Conservation (phyloP, 2,888 invertebrate genomes). For the Dryocosmus kuriphilus region DNA sequence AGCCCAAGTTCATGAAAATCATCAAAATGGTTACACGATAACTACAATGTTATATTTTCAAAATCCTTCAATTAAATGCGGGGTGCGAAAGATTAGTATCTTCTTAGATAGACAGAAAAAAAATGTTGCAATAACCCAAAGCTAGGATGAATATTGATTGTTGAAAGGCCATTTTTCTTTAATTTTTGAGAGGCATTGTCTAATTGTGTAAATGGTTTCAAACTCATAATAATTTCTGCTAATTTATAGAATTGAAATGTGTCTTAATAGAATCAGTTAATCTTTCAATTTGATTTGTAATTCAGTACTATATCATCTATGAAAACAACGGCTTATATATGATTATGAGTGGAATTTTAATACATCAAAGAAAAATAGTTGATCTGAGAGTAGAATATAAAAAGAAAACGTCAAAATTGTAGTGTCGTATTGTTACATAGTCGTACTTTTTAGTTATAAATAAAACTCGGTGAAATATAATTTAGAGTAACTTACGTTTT, state of each 20-base stretch:
- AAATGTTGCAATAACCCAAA: background rate
- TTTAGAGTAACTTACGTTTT: background rate
- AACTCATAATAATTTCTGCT: background rate
- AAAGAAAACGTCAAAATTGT: too few species aligned
- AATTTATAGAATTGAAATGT: too few species aligned
- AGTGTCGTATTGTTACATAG: background rate
- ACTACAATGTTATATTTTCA: background rate
- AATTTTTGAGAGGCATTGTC: background rate
- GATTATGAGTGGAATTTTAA: too few species aligned
- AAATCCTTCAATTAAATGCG: background rate
- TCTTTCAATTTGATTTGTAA: too few species aligned
- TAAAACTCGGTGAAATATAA: background rate
- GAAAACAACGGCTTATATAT: too few species aligned
- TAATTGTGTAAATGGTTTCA: background rate
- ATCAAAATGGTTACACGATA: background rate
- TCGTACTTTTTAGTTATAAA: conserved; percentile 1
- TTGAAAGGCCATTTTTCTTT: too few species aligned
- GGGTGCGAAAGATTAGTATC: background rate
- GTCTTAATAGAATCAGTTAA: too few species aligned
- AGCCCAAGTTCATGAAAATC: background rate
- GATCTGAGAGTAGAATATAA: too few species aligned
- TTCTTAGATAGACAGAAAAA: background rate
- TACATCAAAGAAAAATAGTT: too few species aligned
- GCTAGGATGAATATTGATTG: background rate
- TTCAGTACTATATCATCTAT: too few species aligned